Conservation (phyloP, 2,797 vertebrate species). For the Cyclura pinguis region DNA sequence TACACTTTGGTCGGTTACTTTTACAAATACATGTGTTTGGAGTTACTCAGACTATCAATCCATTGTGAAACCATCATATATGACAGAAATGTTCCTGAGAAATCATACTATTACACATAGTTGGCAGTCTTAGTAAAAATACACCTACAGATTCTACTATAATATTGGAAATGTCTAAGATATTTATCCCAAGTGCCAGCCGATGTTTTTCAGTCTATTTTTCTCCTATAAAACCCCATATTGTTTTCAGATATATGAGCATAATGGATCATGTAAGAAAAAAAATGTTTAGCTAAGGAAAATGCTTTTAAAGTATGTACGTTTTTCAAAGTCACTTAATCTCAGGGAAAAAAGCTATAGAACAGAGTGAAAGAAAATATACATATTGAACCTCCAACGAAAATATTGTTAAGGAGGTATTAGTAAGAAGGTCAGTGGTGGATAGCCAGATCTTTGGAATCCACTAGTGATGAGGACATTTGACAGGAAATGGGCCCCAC, state of each 20-base stretch:
- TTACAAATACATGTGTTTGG: background rate
- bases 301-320: constrained; percentile 3
- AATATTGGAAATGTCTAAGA: constrained; percentile 14
- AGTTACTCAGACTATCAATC: background rate
- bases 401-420: constrained; percentile 23
- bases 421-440: background rate
- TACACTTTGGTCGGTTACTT: background rate
- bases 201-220: background rate
- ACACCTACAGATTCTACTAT: background rate
- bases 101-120: background rate
- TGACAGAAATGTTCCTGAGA: background rate
- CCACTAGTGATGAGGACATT: background rate
- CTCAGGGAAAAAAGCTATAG: background rate
- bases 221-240: background rate
- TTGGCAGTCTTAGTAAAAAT: constrained; percentile 8
- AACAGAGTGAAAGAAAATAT: constrained; percentile 14
- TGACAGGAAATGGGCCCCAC: background rate
- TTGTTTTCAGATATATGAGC: constrained; percentile 3
- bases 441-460: background rate
- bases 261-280: constrained; percentile 24
- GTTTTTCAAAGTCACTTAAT: constrained; percentile 24
- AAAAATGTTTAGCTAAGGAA: constrained; percentile 27
- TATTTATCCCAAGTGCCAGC: background rate
- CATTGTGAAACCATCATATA: background rate
- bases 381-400: constrained; percentile 7